A percentile compares a stretch with the other conserved stretches of the same genome.
Evolutionary conservation across 2,113 vertebrate species (phyloP).

Genomic region (Pygoscelis adeliae): DNA sequence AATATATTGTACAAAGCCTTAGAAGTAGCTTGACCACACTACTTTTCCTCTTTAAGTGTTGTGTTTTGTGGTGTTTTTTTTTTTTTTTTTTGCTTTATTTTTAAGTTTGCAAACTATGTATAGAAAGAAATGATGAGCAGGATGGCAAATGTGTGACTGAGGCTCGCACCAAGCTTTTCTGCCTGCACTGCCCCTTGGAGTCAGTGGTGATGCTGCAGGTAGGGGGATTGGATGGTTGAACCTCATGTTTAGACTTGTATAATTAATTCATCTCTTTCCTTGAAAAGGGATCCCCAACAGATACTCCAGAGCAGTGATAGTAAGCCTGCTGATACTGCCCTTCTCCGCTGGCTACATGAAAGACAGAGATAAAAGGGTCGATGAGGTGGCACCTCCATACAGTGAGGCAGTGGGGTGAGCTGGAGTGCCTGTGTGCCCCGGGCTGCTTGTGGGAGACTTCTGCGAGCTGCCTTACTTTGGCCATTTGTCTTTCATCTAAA

Average conservation of each 20-base stretch:
- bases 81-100: background rate
- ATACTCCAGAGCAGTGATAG: background rate
- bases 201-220: background rate
- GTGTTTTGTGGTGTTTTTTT: background rate
- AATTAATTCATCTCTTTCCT: background rate
- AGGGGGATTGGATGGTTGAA: background rate
- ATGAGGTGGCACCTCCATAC: rapidly evolving
- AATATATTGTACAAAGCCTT: background rate
- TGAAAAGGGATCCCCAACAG: rapidly evolving
- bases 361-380: background rate
- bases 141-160: background rate
- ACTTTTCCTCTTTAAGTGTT: background rate
- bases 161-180: background rate
- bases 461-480: background rate
- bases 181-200: background rate
- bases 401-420: background rate
- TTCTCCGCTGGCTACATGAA: rapidly evolving
- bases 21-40: background rate
- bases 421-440: background rate
- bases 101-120: background rate
- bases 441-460: background rate
- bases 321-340: background rate
- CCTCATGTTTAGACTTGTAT: background rate
- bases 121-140: background rate
- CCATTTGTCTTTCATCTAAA: background rate